Base-by-base conservation (phyloP, 2,888 invertebrate species). In the Cerastis leucographa region DNA sequence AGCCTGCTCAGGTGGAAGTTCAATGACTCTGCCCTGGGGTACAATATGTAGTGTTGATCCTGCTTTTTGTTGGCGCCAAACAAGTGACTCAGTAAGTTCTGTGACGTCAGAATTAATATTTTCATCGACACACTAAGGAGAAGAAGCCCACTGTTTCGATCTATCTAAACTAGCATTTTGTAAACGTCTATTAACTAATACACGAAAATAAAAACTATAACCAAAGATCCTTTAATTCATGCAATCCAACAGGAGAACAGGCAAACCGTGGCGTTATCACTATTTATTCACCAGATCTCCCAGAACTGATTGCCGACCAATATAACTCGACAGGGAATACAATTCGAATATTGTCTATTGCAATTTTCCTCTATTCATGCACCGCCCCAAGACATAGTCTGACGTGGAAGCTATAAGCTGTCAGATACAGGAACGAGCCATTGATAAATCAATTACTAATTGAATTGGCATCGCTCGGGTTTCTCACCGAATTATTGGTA, bases 381-480 rank as follows among this genome's bases (percentile, higher is more conserved):
- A 62, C 8, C 17, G 25, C 19, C 46, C 40, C 40, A 54, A 81
- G 49, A 40, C 22, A 46, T 11, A 40, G 54, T 19, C 65, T 19
- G 65, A 44, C 42, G 11, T 44, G 2, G 42, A 56, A 46, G 14
- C 59, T 19, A 14, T 49, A 51, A 65, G 46, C 76, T n/a, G 67
- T 81, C 82, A 35, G 61, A 22, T 61, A 12, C 79, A 42, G 51
- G 51, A 12, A 19, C 44, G n/a, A 81, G 19, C 61, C 42, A 66
- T 42, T 71, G 46, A 56, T 84, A 35, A 73, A 84, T 81, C 46
- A 81, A 81, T 72, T 69, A 19, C 40, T 69, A 73, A 84, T 79
- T 46, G 73, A 79, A 73, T 81, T 83, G 72, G 56, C 14, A 46
- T 46, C 71, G 51, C 67, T 72, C 51, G 14, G 25, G 83, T 29